A percentile compares a stretch with the other conserved stretches of the same genome.
phyloP scores from a whole-genome alignment of 1,140 invertebrate genomes.

The Oedothorax gibbosus region DNA sequence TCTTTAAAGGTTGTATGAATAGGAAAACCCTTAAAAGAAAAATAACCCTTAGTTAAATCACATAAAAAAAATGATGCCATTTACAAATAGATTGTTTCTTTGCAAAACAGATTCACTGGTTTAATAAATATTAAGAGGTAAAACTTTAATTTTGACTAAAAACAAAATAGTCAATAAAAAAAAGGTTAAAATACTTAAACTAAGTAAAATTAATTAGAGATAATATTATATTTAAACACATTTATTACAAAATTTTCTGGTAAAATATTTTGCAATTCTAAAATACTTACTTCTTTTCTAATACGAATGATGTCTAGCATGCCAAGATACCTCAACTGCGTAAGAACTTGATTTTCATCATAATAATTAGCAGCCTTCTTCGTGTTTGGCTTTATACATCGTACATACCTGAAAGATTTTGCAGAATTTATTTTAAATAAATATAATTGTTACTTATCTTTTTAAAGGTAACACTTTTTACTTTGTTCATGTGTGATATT shows the following conservation, averaged over 20 bases:
- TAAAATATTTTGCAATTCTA: background rate
- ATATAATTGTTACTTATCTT: no score
- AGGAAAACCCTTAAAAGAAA: slow-evolving; percentile 80
- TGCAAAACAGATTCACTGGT: background rate
- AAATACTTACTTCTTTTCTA: slow-evolving; percentile 70
- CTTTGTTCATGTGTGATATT: no score
- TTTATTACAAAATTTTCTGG: background rate
- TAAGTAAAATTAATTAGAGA: background rate
- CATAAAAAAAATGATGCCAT: background rate
- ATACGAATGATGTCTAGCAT: slow-evolving; percentile 97
- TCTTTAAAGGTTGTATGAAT: slow-evolving; percentile 84
- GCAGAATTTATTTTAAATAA: no score
- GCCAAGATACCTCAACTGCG: slow-evolving; percentile 92
- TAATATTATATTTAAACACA: slow-evolving; percentile 7
- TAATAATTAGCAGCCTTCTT: slow-evolving; percentile 87
- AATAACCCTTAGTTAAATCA: background rate
- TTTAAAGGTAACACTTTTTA: no score
- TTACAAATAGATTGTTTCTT: background rate
- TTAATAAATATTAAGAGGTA: background rate
- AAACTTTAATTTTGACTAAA: background rate
- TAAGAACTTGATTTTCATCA: slow-evolving; percentile 84
- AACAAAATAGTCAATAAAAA: background rate
- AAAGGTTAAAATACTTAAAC: background rate
- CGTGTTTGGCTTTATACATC: slow-evolving; percentile 95
- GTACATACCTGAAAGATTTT: slow-evolving; percentile 79